These are phyloP conservation scores for Eristalis arbustorum DNA, from an alignment of 2,888 invertebrate species.

Conservation along the genomic window DNA sequence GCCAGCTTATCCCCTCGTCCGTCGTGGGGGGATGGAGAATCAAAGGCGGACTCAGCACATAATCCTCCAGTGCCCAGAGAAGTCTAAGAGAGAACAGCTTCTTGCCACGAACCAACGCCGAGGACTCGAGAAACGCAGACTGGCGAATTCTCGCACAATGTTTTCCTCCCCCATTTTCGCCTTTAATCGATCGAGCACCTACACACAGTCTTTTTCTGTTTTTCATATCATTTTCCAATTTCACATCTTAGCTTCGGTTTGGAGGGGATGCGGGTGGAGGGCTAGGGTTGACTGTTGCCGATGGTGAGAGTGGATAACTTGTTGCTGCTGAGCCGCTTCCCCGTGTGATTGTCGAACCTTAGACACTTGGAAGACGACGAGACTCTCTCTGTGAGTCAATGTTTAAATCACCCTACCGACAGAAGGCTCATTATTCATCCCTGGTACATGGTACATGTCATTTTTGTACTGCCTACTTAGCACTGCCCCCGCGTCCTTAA, in stretches of 20 bases:
- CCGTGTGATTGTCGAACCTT: too few relatives aligned
- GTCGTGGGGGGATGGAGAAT: too few relatives aligned
- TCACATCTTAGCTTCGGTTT: conserved; percentile 28
- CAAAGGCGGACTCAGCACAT: too few relatives aligned
- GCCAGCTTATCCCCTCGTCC: too few relatives aligned
- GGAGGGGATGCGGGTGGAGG: not conserved
- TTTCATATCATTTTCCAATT: conserved; percentile 53
- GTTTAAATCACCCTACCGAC: not conserved
- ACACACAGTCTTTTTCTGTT: conserved; percentile 37
- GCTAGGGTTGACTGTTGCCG: not conserved
- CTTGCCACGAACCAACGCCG: not conserved
- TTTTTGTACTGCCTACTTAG: too few relatives aligned
- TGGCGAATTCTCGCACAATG: conserved; percentile 23
- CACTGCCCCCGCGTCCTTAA: too few relatives aligned
- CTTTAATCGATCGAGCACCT: conserved; percentile 43
- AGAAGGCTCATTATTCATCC: not conserved
- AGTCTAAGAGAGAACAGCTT: conserved; percentile 1
- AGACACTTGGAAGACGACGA: too few relatives aligned
- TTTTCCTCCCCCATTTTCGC: conserved; percentile 31
- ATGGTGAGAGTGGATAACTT: conserved; percentile 31
- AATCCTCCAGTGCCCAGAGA: not conserved
- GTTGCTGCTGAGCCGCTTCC: conserved; percentile 46
- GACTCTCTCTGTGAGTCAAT: too few relatives aligned
- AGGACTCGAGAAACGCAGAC: not conserved
- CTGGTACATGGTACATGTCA: not conserved